Base-by-base conservation (phyloP, 2,888 invertebrate species). In the Xestia ashworthii region DNA sequence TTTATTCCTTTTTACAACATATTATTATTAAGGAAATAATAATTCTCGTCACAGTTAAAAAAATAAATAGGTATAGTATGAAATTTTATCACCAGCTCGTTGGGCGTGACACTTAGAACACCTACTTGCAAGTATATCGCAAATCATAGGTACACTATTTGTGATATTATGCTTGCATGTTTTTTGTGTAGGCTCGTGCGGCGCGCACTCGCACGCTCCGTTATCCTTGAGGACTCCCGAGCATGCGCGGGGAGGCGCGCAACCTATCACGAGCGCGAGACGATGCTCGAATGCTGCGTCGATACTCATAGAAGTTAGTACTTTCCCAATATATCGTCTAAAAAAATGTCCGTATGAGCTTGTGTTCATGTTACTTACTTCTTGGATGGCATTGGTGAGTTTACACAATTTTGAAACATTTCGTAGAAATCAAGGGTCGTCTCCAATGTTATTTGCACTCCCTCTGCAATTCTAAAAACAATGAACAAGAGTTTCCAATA, bases 321-420 rank as follows among this genome's bases (percentile, higher is more conserved):
- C 55, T n/a, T n/a, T 55, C n/a, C n/a, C n/a, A 55, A 5, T n/a
- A 12, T n/a, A 55, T n/a, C 55, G n/a, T 55, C 22, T 53, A 53
- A 22, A 9, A 22, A 53, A 53, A 53, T 53, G 22, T 11, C 53
- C 22, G 4, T 53, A 22, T 8, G 22, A 53, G 53, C 22, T 12
- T 12, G n/a, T 55, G n/a, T n/a, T 55, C n/a, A 50, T 32, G 32
- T 16, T 76, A 91, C 92, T 89, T 90, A 94, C 94, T 91, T 90
- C 89, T 90, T 87, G 69, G 90, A 88, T 5, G 92, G 90, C 92
- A 94, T 94, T 55, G 88, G 71, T 25, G 91, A 82, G 0, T 8
- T 0, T 8, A 86, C 5, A 80, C 94, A 94, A 9, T 81, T 41
- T 2, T 32, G 0, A 80, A 90, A 93, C 86, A 93, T 84, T 0